A percentile compares a stretch with the other conserved stretches of the same genome.
phyloP scores from a whole-genome alignment of 2,888 invertebrate species.

The Villa cingulata region DNA sequence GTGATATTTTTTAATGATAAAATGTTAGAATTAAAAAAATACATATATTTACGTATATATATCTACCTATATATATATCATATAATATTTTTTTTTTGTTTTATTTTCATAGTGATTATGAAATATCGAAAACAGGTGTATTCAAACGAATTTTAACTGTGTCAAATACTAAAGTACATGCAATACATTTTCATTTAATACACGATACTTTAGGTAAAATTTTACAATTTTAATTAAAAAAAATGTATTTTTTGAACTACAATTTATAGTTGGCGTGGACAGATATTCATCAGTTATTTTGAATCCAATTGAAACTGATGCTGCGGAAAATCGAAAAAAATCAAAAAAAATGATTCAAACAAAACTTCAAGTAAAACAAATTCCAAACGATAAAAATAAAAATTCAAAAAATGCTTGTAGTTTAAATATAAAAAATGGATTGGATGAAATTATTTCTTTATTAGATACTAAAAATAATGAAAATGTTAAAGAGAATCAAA shows the following conservation, averaged over 20 bases:
- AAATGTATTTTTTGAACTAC: not conserved
- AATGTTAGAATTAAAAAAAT: constrained; percentile 35
- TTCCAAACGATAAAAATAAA: not conserved
- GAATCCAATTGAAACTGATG: constrained; percentile 4
- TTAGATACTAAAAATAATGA: not conserved
- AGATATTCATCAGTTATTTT: constrained; percentile 9
- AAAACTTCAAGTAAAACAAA: constrained; percentile 1
- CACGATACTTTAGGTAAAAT: constrained; percentile 45
- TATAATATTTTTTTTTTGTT: not conserved
- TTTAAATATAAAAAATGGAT: not conserved
- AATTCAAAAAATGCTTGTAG: not conserved
- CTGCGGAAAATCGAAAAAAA: not conserved
- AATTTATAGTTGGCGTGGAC: constrained; percentile 16
- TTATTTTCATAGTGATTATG: constrained; percentile 22
- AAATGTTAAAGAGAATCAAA: too few species aligned
- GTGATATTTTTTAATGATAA: constrained; percentile 43
- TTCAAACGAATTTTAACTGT: constrained; percentile 37
- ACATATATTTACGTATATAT: too few species aligned
- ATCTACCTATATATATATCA: too few species aligned
- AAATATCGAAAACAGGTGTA: constrained; percentile 36
- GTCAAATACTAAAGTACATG: constrained; percentile 34
- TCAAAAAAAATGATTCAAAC: constrained; percentile 8
- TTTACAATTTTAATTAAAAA: not conserved
- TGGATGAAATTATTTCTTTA: not conserved
- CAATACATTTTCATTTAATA: constrained; percentile 42